Percentiles rank a stretch among this genome's conserved stretches.
Evolutionary conservation across 1,140 invertebrate genomes (phyloP).

Genomic region (Brachionus rubens): DNA sequence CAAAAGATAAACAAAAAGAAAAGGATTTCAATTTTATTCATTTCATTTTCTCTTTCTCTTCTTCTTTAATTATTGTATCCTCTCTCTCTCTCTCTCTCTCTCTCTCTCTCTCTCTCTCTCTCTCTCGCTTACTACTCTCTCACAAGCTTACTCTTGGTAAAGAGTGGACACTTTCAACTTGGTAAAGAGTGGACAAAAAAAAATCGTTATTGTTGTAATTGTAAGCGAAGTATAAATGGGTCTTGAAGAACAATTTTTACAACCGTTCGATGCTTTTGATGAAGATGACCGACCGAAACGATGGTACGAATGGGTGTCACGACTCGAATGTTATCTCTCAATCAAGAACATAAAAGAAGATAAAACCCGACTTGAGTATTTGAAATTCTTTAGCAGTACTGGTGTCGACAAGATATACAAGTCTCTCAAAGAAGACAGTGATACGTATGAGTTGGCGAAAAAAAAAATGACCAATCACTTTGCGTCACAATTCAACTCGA

Average conservation of each 20-base stretch:
- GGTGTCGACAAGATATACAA: not conserved
- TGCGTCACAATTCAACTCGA: not conserved
- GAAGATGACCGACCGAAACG: not conserved
- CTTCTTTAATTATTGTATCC: no score
- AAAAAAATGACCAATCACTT: not conserved
- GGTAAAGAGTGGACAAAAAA: not conserved
- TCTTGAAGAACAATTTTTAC: not conserved
- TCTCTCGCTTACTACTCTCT: not conserved
- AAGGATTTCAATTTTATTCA: not conserved
- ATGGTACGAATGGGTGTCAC: not conserved
- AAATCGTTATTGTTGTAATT: no score
- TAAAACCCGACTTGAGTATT: no score
- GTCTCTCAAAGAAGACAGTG: not conserved
- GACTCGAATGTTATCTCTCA: not conserved
- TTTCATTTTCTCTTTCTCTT: not conserved
- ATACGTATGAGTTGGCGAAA: not conserved
- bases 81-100: no score
- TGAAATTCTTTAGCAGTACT: not conserved
- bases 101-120: no score
- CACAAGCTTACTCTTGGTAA: not conserved
- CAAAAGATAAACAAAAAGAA: no score
- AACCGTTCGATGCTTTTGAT: not conserved
- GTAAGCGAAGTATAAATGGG: no score
- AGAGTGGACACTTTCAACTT: not conserved
- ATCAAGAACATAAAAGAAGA: not conserved